Evolutionary conservation across 1,140 invertebrate species (phyloP), one percentile per base, ranked within the genome.

Genomic region (Zaprionus tsacasi): DNA sequence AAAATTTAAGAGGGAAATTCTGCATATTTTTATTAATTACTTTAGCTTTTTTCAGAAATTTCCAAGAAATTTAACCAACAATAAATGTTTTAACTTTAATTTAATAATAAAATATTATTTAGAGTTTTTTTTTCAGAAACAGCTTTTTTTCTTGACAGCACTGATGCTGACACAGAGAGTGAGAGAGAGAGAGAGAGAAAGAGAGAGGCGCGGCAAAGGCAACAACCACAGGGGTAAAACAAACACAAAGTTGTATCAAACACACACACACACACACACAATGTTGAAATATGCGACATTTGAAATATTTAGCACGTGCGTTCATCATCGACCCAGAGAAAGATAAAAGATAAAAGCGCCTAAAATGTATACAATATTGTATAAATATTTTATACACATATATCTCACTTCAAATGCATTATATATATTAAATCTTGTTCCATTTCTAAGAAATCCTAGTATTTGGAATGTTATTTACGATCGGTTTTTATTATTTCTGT

Each of bases 281-380:
- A 56, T 60, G 59, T 59, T 59, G 48, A 76, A 60, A 76, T 71
- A 72, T 76, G 61, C 73, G 69, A 72, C 69, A 67, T 76, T 76
- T 76, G 17, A 71, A 71, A 65, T 71, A 76, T 76, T 76, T 66
- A 71, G 69, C 69, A 76, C 74, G 72, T 76, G 73, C 72, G 58
- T 40, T 45, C 56, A 36, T 57, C 52, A 25, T 17, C 58, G 33
- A 65, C 48, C 43, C 59, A 59, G 1, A 60, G 35, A 25, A 6
- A 76, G 55, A 71, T 59, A 59, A 56, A 55, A 61, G 7, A 65
- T 45, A 50, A 55, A 66, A 58, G 27, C 27, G 38, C 38, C 48
- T 67, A 57, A 70, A 74, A 58, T 35, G 8, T 48, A 58, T 45
- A 48, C 10, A 59, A 38, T n/a, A 38, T 58, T 35, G 10, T 35